Evolutionary conservation across 2,888 invertebrate species (phyloP).

Genomic region (Stenodera caucasica): DNA sequence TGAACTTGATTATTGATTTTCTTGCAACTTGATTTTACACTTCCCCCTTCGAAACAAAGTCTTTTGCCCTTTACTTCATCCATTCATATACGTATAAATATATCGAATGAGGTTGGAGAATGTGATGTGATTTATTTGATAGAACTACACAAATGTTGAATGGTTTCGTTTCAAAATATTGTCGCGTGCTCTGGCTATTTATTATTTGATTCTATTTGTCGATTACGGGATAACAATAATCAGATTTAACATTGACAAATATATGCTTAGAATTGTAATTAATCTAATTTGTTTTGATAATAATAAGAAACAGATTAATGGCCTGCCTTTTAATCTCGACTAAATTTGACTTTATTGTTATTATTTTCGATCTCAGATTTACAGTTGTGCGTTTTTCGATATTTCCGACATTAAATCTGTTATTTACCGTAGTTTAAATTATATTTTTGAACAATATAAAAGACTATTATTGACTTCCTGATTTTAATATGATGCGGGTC

Average conservation of each 20-base stretch:
- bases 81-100: not conserved
- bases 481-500: not conserved
- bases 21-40: not conserved
- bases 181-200: not conserved
- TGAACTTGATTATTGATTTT: conserved; percentile 1
- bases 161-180: not conserved
- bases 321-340: too few relatives aligned
- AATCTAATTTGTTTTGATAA: not conserved
- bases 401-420: not conserved
- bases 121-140: not conserved
- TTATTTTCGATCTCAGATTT: too few relatives aligned
- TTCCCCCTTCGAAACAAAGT: not conserved
- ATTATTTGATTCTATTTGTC: not conserved
- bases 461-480: not conserved
- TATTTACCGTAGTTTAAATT: not conserved
- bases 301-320: not conserved
- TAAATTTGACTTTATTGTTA: too few relatives aligned
- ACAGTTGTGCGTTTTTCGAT: too few relatives aligned
- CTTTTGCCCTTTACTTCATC: not conserved
- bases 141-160: not conserved
- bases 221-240: not conserved
- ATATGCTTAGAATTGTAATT: not conserved
- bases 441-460: not conserved
- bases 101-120: not conserved
- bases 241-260: not conserved